Base-by-base conservation (phyloP, 2,888 invertebrate species). In the Nebria brevicollis region DNA sequence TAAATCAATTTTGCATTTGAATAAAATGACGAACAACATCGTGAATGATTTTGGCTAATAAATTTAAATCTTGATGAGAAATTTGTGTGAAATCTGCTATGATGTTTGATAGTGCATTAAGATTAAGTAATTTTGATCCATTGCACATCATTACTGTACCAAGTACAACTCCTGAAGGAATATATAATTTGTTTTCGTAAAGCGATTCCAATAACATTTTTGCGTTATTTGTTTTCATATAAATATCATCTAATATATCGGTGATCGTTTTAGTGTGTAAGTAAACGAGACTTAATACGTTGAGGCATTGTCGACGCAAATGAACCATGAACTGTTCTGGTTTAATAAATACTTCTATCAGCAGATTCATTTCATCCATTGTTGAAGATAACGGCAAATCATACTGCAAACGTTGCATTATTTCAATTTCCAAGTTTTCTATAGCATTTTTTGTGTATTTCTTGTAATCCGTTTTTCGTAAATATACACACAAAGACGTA, bases 311-410 rank as follows among this genome's bases (percentile, higher is more conserved):
- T 3, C 84, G 83, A 8, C 83, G 82, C 8, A 70, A 88, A 79
- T 68, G 85, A 83, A n/a, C 84, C 84, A 75, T 84, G 6, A 88
- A 82, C 70, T 84, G 83, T 72, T 85, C 84, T 72, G 86, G 85
- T 82, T 84, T 85, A 26, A 86, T 83, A 79, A 86, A 86, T 66
- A 86, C 84, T 70, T 86, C 84, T 42, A 87, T 84, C 65, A 88
- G 85, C 13, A 86, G 86, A 77, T 86, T 86, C n/a, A 88, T 77
- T 83, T 88, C 87, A 75, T 88, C 88, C 2, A 87, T 83, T 34
- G 82, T 83, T 7, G 86, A 87, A 65, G 84, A 83, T 15, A 87
- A 74, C 0, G 88, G 87, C 20, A 88, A 79, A 26, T 84, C 84
- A 64, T 84, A 84, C 20, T 85, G 84, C 10, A 88, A 73, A 4